Base-by-base conservation (phyloP, 2,797 vertebrate genomes). In the Glossophaga mutica region DNA sequence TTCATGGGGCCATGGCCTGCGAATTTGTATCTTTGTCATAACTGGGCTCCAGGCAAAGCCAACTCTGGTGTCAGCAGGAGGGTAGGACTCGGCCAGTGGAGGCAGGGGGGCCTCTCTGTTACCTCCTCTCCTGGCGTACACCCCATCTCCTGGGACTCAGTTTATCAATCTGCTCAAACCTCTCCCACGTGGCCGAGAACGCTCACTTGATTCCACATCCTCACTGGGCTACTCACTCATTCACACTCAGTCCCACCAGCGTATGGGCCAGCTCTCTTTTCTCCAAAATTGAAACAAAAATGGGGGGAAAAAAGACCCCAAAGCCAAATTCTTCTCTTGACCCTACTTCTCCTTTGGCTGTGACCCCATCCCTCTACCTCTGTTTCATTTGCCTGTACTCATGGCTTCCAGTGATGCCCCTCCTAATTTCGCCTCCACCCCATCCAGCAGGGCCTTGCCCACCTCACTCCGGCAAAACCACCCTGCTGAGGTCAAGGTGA, bases 11-110 rank as follows among this genome's bases (percentile, higher is more conserved):
- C 97, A 26, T 14, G 89, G 91, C 76, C 48, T 44, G 94, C 18
- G 71, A 86, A 55, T 95, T 92, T 95, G 88, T 84, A 89, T 97
- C 91, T 98, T 77, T 88, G 89, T 93, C 97, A 97, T 97, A 94
- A 98, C 94, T 87, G 96, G 91, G 96, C 83, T 94, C 97, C 96
- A 93, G 91, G 90, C 90, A 87, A 88, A 96, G 87, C 71, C 88
- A 91, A 85, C 87, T 85, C 82, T 59, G 42, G 87, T 95, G 87
- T 92, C 76, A 48, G 46, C 42, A 42, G 68, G 46, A 65, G 81
- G 71, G 78, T 10, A 22, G 68, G 39, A 44, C 39, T 9, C 2
- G 12, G 67, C 16, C 48, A 37, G 24, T 2, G 11, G 50, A 79
- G 59, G 87, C 29, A 21, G 57, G 18, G 42, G 32, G 34, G 11